A percentile compares a stretch with the other conserved stretches of the same genome.
Evolutionary conservation across 2,113 vertebrate species (phyloP).

Genomic region (Neopipo cinnamomea): DNA sequence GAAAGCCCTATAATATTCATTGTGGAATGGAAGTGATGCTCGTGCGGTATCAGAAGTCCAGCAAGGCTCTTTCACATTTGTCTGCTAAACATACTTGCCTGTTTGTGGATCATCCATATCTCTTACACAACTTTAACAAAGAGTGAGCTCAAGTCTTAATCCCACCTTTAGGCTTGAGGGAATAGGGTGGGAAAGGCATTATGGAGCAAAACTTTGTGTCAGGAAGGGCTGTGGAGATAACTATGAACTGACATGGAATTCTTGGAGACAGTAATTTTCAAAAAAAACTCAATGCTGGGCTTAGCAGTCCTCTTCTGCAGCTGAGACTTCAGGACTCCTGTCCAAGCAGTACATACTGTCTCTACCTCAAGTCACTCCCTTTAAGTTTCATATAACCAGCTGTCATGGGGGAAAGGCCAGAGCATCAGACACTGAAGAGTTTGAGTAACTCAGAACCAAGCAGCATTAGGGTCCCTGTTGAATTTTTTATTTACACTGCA

Average conservation of each 20-base stretch:
- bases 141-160: not conserved
- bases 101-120: not conserved
- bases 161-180: not conserved
- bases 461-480: not conserved
- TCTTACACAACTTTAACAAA: not conserved
- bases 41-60: accelerated
- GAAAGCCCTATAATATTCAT: not conserved
- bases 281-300: not conserved
- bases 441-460: not conserved
- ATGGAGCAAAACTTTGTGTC: not conserved
- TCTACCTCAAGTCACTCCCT: not conserved
- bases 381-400: not conserved
- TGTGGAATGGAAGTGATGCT: accelerated
- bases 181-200: not conserved
- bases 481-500: not conserved
- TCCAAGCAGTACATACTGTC: not conserved
- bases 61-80: not conserved
- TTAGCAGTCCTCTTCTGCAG: not conserved
- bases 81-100: not conserved
- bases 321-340: not conserved
- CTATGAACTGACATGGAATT: not conserved
- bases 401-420: not conserved
- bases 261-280: not conserved
- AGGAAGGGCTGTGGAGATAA: not conserved
- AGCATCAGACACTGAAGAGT: not conserved